Evolutionary conservation across 2,797 vertebrate genomes (phyloP).

Genomic region (Anolis apletophallus): DNA sequence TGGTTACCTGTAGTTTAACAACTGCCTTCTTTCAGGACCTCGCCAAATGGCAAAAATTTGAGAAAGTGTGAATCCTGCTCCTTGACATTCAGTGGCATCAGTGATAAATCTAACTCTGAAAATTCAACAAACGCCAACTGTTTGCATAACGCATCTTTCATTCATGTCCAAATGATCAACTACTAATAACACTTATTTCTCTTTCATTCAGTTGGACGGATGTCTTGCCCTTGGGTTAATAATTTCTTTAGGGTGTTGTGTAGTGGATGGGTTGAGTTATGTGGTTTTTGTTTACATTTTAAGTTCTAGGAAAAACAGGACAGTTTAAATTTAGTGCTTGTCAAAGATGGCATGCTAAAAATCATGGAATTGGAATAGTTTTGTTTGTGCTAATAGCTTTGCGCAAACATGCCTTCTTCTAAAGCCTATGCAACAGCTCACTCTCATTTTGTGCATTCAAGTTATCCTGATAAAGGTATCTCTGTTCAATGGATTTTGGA

Average conservation of each 20-base stretch:
- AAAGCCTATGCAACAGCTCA: no score
- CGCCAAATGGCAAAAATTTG: background rate
- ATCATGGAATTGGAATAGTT: slow-evolving; percentile 4
- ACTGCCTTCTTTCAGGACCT: background rate
- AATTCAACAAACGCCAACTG: background rate
- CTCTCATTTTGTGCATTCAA: no score
- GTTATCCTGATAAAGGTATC: no score
- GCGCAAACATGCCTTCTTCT: no score
- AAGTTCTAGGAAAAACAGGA: background rate
- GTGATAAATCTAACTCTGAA: background rate
- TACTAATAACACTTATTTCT: slow-evolving; percentile 33
- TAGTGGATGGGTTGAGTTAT: slow-evolving; percentile 17
- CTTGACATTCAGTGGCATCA: accelerated
- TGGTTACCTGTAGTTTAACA: background rate
- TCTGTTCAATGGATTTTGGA: no score
- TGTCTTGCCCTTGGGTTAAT: slow-evolving; percentile 51
- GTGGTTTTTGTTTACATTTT: slow-evolving; percentile 26
- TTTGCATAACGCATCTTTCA: slow-evolving; percentile 27
- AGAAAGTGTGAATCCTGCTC: background rate
- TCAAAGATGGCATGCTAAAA: slow-evolving; percentile 36
- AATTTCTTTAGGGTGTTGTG: slow-evolving; percentile 47
- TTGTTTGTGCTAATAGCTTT: background rate
- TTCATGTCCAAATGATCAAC: slow-evolving; percentile 40
- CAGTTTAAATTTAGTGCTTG: slow-evolving; percentile 52
- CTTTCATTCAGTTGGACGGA: slow-evolving; percentile 28